Evolutionary conservation across 2,113 vertebrate genomes (phyloP).

Genomic region (Gadus macrocephalus): DNA sequence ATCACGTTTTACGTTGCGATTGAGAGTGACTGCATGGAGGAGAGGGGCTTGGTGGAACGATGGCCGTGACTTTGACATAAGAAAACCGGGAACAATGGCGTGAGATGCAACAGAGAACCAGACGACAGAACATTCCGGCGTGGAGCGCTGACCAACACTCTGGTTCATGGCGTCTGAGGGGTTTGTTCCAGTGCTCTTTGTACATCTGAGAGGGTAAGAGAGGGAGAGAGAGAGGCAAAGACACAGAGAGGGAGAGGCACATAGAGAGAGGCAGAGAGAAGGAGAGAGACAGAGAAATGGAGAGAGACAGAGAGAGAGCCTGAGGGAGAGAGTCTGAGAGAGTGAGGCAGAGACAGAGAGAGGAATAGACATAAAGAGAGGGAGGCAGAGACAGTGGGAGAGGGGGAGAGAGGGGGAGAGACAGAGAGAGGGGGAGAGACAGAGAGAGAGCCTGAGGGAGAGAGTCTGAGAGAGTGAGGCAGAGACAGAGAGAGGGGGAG

Average conservation of each 20-base stretch:
- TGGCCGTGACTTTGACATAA: not conserved
- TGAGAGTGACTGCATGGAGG: not conserved
- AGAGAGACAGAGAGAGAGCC: not conserved
- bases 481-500: not conserved
- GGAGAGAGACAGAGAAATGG: not conserved
- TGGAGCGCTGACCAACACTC: not conserved
- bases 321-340: too few relatives aligned
- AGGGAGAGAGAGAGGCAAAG: not conserved
- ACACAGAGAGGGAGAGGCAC: not conserved
- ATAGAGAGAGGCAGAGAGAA: not conserved
- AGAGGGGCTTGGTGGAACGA: not conserved
- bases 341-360: too few relatives aligned
- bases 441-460: not conserved
- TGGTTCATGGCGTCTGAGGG: too few relatives aligned
- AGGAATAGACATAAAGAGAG: too few relatives aligned
- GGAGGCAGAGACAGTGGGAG: too few relatives aligned
- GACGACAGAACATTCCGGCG: too few relatives aligned
- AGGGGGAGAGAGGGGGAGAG: not conserved
- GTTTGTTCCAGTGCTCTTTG: not conserved
- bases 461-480: too few relatives aligned
- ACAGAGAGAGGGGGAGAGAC: not conserved
- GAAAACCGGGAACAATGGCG: not conserved
- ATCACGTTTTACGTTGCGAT: conserved; percentile 19
- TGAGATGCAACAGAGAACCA: not conserved
- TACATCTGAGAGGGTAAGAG: not conserved